phyloP scores from a whole-genome alignment of 2,113 vertebrate species.

The Cryptotis parvus region DNA sequence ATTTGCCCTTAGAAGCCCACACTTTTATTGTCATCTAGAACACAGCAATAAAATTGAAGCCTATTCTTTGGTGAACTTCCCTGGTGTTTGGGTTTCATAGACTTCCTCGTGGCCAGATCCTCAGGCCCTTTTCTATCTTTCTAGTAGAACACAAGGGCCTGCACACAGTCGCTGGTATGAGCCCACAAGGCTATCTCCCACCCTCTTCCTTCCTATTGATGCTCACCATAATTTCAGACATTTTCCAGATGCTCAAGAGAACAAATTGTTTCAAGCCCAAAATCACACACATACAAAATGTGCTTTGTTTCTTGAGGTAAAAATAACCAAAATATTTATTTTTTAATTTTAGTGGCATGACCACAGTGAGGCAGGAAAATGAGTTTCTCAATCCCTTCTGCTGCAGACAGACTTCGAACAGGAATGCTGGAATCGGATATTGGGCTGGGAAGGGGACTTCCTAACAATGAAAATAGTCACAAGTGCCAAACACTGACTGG shows the following conservation, averaged over 20 bases:
- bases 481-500: background rate
- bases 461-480: background rate
- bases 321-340: background rate
- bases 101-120: background rate
- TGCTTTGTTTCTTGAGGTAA: background rate
- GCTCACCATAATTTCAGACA: background rate
- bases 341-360: background rate
- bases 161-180: background rate
- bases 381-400: background rate
- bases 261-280: background rate
- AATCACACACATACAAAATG: background rate
- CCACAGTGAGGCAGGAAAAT: background rate
- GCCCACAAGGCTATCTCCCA: background rate
- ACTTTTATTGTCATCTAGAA: slow-evolving; percentile 60
- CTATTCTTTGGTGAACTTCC: slow-evolving; percentile 58
- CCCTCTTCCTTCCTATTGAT: background rate
- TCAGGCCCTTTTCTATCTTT: slow-evolving; percentile 6
- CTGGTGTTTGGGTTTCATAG: slow-evolving; percentile 50
- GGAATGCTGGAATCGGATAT: background rate
- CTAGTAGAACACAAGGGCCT: slow-evolving; percentile 46
- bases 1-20: background rate
- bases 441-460: background rate
- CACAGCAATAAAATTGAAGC: slow-evolving; percentile 51
- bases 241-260: slow-evolving; percentile 8
- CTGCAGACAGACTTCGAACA: background rate